phyloP scores from a whole-genome alignment of 1,140 invertebrate genomes.

The Physella acuta region DNA sequence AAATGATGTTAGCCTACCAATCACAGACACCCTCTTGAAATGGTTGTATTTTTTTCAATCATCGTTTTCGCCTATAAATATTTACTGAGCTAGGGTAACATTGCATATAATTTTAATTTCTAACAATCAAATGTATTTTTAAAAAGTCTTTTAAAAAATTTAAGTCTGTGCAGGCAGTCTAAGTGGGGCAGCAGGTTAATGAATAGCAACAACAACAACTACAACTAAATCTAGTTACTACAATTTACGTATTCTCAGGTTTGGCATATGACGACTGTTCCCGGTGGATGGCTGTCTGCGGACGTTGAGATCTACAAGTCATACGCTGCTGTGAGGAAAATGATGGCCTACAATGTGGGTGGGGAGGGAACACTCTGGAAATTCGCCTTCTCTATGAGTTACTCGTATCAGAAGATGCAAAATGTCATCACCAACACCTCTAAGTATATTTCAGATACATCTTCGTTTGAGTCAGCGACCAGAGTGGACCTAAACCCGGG shows the following conservation, averaged over 20 bases:
- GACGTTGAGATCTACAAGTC: constrained; percentile 21
- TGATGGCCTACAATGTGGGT: constrained; percentile 9
- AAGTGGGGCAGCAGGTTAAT: too few species aligned
- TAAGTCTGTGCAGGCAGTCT: too few species aligned
- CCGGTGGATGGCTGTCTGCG: constrained; percentile 22
- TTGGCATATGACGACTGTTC: constrained; percentile 16
- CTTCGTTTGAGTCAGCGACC: constrained; percentile 13
- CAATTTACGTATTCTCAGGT: neutral
- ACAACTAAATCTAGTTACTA: too few species aligned
- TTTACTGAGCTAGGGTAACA: too few species aligned
- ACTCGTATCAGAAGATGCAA: constrained; percentile 23
- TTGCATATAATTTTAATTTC: too few species aligned
- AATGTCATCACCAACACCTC: constrained; percentile 20
- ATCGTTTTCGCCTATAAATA: too few species aligned
- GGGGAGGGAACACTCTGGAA: constrained; percentile 4
- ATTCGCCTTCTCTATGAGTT: constrained; percentile 27
- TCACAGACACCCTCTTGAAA: too few species aligned
- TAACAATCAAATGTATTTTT: too few species aligned
- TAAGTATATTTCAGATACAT: constrained; percentile 13
- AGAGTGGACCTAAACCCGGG: neutral
- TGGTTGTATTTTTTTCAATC: too few species aligned
- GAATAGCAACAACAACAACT: too few species aligned
- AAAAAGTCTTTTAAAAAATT: too few species aligned
- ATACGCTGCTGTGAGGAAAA: constrained; percentile 5
- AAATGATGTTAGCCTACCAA: too few species aligned